Base-by-base conservation (phyloP, 2,888 invertebrate species). In the Mechanitis mazaeus region DNA sequence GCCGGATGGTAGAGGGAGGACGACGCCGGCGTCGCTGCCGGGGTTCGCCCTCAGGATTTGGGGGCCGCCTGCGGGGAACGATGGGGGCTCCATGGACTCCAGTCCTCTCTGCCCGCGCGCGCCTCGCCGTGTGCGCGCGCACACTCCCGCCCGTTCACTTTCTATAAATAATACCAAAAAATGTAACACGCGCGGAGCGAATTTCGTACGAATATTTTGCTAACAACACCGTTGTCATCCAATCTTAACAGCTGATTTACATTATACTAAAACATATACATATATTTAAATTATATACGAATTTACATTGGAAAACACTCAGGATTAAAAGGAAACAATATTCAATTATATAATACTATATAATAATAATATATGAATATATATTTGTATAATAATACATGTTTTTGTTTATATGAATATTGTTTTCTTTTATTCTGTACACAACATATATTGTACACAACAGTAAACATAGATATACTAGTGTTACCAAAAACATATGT, bases 151-250 rank as follows among this genome's bases (percentile, higher is more conserved):
- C 77, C 79, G 84, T 85, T 87, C 81, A 83, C 87, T 87, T 85
- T 85, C 89, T 89, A 90, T 84, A 88, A 89, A 90, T 90, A 90
- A 83, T 84, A 81, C 84, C 75, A 79, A 88, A 88, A 88, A 85
- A 88, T 87, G 84, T 84, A 77, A 81, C 84, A 79, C 80, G 76
- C 83, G 76, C 78, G 73, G 75, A 70, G 75, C 75, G 75, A 80
- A 82, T 79, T 81, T 79, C 77, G 80, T 81, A 78, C 77, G 81
- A 84, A 86, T 84, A 85, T 86, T 87, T 86, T 75, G 85, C 86
- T 80, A 81, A 84, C 78, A 70, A 79, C 73, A 76, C 69, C 70
- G 64, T 67, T 69, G 63, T 68, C 60, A 64, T 33, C 45, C 55
- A 65, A 63, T 58, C 60, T 59, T 56, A 61, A 59, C 54, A 60